phyloP scores from a whole-genome alignment of 2,113 vertebrate species.

The Malurus elegans region DNA sequence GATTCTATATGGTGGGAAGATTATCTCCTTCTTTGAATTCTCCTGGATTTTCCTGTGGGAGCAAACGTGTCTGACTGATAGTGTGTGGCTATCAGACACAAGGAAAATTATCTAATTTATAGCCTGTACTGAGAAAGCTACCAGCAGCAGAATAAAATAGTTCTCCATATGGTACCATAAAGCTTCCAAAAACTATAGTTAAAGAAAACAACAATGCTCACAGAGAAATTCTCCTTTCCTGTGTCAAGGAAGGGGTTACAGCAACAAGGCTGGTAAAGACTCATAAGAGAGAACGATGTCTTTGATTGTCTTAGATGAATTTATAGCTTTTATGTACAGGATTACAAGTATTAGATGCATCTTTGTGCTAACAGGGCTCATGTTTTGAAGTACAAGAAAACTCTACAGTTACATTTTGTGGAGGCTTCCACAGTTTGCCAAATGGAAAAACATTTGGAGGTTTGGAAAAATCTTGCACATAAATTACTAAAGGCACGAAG shows the following conservation, averaged over 20 bases:
- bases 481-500: slow-evolving; percentile 82
- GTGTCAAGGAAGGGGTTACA: neutral
- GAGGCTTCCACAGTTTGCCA: slow-evolving; percentile 78
- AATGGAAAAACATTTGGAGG: slow-evolving; percentile 86
- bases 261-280: neutral
- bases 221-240: neutral
- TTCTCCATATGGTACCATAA: slow-evolving; percentile 76
- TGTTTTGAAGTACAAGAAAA: slow-evolving; percentile 74
- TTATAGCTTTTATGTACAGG: slow-evolving; percentile 32
- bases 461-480: slow-evolving; percentile 85
- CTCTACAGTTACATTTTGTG: slow-evolving; percentile 76
- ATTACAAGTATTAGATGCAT: slow-evolving; percentile 63
- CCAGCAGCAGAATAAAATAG: slow-evolving; percentile 69
- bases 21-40: neutral
- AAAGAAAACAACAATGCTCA: slow-evolving; percentile 35
- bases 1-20: neutral
- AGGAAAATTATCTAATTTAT: slow-evolving; percentile 71
- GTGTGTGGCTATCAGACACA: slow-evolving; percentile 54
- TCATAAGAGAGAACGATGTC: neutral
- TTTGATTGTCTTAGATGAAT: slow-evolving; percentile 33
- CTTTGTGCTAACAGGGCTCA: slow-evolving; percentile 61
- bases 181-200: slow-evolving; percentile 73
- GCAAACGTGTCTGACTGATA: slow-evolving; percentile 20
- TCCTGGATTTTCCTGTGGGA: neutral
- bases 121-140: slow-evolving; percentile 69